A percentile compares a stretch with the other conserved stretches of the same genome.
Evolutionary conservation across 2,797 vertebrate species (phyloP).

Genomic region (Harpagifer antarcticus): DNA sequence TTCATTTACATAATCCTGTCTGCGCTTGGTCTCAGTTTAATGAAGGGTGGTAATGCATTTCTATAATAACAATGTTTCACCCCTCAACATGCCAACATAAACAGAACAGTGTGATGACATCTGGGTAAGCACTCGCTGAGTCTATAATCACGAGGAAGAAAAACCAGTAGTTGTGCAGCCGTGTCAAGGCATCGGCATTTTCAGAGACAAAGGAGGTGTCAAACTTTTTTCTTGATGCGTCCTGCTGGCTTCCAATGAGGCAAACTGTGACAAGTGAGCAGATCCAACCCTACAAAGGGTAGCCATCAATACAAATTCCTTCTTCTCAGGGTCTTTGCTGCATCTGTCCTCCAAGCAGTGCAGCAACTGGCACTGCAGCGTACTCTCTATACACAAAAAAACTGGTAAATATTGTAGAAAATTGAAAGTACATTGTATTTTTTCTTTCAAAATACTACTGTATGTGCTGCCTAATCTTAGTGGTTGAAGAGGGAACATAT

Average conservation of each 20-base stretch:
- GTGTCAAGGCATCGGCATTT: conserved; percentile 40
- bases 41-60: conserved; percentile 82
- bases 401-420: conserved; percentile 30
- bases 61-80: conserved; percentile 81
- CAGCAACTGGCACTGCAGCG: conserved; percentile 8
- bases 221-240: conserved; percentile 49
- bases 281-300: conserved; percentile 45
- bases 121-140: conserved; percentile 63
- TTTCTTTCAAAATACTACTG: conserved; percentile 16
- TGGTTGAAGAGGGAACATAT: conserved; percentile 1
- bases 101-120: conserved; percentile 72
- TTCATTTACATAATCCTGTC: conserved; percentile 82
- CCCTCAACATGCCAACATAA: conserved; percentile 74
- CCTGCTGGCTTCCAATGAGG: conserved; percentile 44
- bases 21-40: conserved; percentile 79
- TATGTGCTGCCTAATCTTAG: conserved; percentile 3
- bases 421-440: conserved; percentile 28
- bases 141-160: conserved; percentile 70
- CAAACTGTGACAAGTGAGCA: conserved; percentile 52
- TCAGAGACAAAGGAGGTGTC: conserved; percentile 65
- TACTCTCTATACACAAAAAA: not conserved
- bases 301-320: conserved; percentile 37
- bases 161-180: conserved; percentile 46
- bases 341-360: conserved; percentile 23
- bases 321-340: conserved; percentile 25